Conservation (phyloP, 2,113 vertebrate species). For the Burhinus bistriatus region DNA sequence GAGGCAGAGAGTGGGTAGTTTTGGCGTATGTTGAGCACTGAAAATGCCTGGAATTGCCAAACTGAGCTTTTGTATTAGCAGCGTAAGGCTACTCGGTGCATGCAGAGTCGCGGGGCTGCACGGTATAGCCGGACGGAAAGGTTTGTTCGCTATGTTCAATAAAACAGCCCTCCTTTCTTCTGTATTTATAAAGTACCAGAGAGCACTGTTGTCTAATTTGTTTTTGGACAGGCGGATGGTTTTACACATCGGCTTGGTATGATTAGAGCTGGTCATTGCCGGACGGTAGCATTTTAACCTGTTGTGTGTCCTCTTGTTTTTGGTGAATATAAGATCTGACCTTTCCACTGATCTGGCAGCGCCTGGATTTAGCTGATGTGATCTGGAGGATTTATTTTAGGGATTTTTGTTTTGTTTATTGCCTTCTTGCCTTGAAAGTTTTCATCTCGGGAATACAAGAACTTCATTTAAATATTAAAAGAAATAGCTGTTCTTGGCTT, state of each 20-base stretch:
- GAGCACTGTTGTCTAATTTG: conserved; percentile 57
- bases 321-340: background rate
- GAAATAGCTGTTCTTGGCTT: conserved; percentile 2
- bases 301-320: conserved; percentile 52
- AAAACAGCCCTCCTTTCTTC: conserved; percentile 53
- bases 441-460: background rate
- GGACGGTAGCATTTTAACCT: conserved; percentile 58
- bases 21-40: conserved; percentile 59
- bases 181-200: conserved; percentile 48
- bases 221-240: conserved; percentile 46
- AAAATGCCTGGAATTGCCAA: conserved; percentile 67
- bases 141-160: conserved; percentile 60
- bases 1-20: conserved; percentile 67
- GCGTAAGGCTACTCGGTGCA: conserved; percentile 36
- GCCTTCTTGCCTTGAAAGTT: conserved; percentile 28
- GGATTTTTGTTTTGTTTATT: conserved; percentile 1
- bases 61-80: conserved; percentile 62
- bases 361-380: background rate
- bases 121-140: conserved; percentile 46
- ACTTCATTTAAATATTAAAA: conserved; percentile 51
- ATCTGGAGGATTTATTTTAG: background rate
- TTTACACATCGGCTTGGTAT: conserved; percentile 58
- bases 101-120: conserved; percentile 45
- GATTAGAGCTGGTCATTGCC: conserved; percentile 37
- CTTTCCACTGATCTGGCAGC: background rate